Percentiles rank a stretch among this genome's conserved stretches.
Evolutionary conservation across 2,888 invertebrate genomes (phyloP).

Genomic region (Lypha dubia): DNA sequence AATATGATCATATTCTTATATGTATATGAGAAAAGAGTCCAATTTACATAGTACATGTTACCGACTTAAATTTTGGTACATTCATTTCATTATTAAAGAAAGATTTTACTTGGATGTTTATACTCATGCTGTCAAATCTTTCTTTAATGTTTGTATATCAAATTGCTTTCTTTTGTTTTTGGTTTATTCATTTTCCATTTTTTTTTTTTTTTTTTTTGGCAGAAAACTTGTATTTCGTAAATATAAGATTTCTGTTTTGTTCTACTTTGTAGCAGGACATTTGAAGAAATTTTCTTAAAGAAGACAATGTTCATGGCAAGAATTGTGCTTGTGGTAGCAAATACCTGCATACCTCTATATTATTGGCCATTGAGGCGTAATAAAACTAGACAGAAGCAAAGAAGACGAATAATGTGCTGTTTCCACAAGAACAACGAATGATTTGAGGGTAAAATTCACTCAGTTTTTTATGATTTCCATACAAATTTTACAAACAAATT

Average conservation of each 20-base stretch:
- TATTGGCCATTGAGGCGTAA: conserved; percentile 55
- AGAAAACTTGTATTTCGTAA: conserved; percentile 48
- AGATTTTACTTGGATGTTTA: background rate
- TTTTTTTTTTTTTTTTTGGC: conserved; percentile 35
- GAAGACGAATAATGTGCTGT: background rate
- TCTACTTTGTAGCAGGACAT: conserved; percentile 5
- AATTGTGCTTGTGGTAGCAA: conserved; percentile 12
- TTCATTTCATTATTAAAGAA: too few species aligned
- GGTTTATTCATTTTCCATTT: background rate
- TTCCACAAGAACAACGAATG: too few species aligned
- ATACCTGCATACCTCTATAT: conserved; percentile 46
- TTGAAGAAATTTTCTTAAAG: conserved; percentile 12
- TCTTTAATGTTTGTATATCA: background rate
- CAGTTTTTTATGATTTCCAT: too few species aligned
- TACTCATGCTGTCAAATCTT: background rate
- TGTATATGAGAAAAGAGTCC: too few species aligned
- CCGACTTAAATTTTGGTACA: too few species aligned
- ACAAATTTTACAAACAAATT: too few species aligned
- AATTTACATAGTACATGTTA: too few species aligned
- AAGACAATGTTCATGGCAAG: background rate
- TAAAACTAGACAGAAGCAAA: conserved; percentile 48
- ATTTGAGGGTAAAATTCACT: too few species aligned
- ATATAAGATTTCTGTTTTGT: conserved; percentile 25
- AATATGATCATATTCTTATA: too few species aligned
- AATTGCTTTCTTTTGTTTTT: conserved; percentile 20